phyloP scores from a whole-genome alignment of 1,140 invertebrate genomes.

The Teleogryllus occipitalis region DNA sequence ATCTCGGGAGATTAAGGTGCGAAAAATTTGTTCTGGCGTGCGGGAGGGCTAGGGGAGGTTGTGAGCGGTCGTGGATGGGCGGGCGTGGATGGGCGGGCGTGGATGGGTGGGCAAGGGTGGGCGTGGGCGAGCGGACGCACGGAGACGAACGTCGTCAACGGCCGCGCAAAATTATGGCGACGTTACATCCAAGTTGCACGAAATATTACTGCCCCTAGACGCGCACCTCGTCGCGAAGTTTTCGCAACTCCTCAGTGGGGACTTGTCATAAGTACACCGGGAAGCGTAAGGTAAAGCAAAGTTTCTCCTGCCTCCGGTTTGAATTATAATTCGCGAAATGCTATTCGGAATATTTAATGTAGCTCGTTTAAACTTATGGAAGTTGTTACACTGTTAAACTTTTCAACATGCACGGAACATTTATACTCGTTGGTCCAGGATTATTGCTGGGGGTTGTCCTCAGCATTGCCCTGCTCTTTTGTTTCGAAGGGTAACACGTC shows the following conservation, averaged over 20 bases:
- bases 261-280: not conserved
- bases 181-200: not conserved
- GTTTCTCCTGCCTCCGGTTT: not conserved
- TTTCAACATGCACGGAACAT: not conserved
- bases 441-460: too few relatives aligned
- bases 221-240: not conserved
- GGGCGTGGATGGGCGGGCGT: too few relatives aligned
- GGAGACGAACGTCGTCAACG: too few relatives aligned
- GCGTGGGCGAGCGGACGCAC: too few relatives aligned
- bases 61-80: too few relatives aligned
- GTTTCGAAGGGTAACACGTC: too few relatives aligned
- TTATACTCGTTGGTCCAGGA: not conserved
- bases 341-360: not conserved
- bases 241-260: not conserved
- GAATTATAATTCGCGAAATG: not conserved
- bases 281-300: not conserved
- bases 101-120: too few relatives aligned
- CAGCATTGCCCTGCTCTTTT: too few relatives aligned
- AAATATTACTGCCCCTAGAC: not conserved
- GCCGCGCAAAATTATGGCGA: not conserved
- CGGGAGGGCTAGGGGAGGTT: not conserved
- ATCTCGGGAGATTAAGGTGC: not conserved
- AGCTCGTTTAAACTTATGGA: not conserved
- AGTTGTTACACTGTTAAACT: not conserved
- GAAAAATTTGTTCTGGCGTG: not conserved